Conservation (phyloP, 1,140 invertebrate genomes). For the Drosophila punjabiensis region DNA sequence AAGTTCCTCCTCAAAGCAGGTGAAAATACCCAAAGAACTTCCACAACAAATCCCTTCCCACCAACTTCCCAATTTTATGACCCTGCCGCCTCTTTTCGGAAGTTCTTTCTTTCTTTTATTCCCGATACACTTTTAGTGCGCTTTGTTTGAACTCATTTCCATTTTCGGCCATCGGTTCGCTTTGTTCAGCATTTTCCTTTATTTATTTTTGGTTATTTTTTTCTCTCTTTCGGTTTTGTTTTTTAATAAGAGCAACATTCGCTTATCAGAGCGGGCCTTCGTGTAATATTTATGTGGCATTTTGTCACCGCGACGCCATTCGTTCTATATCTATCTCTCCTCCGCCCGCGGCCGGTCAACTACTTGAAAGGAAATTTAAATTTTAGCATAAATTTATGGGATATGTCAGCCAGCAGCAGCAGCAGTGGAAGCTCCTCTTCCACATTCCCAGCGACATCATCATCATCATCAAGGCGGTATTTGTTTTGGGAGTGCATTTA, state of each 20-base stretch:
- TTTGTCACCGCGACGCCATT: slow-evolving; percentile 75
- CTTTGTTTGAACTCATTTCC: slow-evolving; percentile 53
- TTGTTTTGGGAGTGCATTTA: slow-evolving; percentile 46
- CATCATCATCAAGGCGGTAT: slow-evolving; percentile 40
- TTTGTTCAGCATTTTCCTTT: slow-evolving; percentile 66
- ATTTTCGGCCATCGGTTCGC: slow-evolving; percentile 47
- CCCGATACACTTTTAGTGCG: slow-evolving; percentile 30
- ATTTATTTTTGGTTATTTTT: slow-evolving; percentile 27
- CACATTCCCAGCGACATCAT: slow-evolving; percentile 40
- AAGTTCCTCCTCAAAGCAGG: not conserved
- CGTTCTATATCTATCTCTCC: slow-evolving; percentile 60
- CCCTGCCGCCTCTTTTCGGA: slow-evolving; percentile 45
- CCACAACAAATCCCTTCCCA: slow-evolving; percentile 29
- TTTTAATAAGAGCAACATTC: slow-evolving; percentile 75
- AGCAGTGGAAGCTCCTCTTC: slow-evolving; percentile 3
- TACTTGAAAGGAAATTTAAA: slow-evolving; percentile 77
- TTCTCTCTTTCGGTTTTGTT: not conserved
- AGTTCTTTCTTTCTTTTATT: slow-evolving; percentile 48
- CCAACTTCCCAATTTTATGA: slow-evolving; percentile 30
- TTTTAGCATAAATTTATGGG: slow-evolving; percentile 81
- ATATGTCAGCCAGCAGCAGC: not conserved
- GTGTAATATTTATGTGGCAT: slow-evolving; percentile 81
- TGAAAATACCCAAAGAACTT: slow-evolving; percentile 15
- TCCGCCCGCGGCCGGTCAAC: slow-evolving; percentile 13
- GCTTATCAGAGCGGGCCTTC: slow-evolving; percentile 64